Evolutionary conservation across 2,888 invertebrate species (phyloP), one percentile per base, ranked within the genome.

Genomic region (Phymatocera aterrima): DNA sequence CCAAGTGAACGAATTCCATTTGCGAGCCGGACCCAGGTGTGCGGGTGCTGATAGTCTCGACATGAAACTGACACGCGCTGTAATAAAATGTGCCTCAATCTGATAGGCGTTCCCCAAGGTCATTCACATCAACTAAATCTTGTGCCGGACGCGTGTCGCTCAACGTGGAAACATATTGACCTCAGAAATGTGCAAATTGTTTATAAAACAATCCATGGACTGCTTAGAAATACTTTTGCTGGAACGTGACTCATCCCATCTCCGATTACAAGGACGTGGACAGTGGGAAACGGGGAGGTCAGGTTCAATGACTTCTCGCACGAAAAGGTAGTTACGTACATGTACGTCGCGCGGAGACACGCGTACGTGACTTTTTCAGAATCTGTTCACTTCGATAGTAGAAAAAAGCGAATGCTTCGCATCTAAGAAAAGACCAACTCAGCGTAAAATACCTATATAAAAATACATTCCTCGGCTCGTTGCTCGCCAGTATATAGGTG

Each of bases 331-430:
- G 60, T 75, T 75, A 60, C 43, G 60, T 75, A 60, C 60, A 40
- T 60, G 60, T 37, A 75, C 60, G 57, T 57, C 24, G 60, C 37
- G 43, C 57, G 54, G 60, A 72, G 75, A 75, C 75, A 60, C 37
- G 54, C 75, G 75, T 75, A 75, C 75, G 75, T 75, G 75, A 75
- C 75, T 57, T 75, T 75, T 75, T 60, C 75, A 43, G 40, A 54
- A 75, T 75, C 40, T 75, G 40, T 75, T 40, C 60, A 57, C 28
- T 54, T 75, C 40, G 57, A 75, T 57, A 75, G 54, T 12, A 31
- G 68, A 68, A 68, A 72, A 72, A 51, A 48, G 18, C 28, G 18
- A 72, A 51, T 40, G 51, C 72, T 72, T 37, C 46, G 68, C 68
- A 51, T 72, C 72, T 72, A 75, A 54, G 57, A 75, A 75, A 75